phyloP scores from a whole-genome alignment of 2,113 vertebrate genomes.

The Elaphurus davidianus region DNA sequence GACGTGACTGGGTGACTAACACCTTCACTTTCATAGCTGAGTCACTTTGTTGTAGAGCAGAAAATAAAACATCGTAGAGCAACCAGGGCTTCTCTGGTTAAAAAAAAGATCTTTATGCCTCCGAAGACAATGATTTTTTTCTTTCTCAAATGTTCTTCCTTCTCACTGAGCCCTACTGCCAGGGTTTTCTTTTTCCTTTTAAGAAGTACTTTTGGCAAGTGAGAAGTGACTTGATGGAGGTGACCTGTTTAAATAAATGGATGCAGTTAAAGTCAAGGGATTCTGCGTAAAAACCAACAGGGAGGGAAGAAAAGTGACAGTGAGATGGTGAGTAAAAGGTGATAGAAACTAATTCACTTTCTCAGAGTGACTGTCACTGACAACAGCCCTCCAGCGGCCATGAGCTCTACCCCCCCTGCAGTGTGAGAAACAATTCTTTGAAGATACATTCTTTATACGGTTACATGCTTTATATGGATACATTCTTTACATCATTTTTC shows the following conservation, averaged over 20 bases:
- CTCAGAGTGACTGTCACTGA: background rate
- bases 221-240: background rate
- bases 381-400: background rate
- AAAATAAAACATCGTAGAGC: background rate
- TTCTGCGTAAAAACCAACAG: background rate
- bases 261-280: background rate
- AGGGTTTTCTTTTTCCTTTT: background rate
- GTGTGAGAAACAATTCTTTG: background rate
- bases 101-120: background rate
- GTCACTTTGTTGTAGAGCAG: background rate
- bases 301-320: too few species aligned
- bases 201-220: background rate
- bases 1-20: background rate
- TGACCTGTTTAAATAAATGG: background rate
- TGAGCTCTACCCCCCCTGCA: background rate
- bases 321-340: background rate
- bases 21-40: background rate
- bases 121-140: background rate
- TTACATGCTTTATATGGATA: accelerated
- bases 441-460: accelerated
- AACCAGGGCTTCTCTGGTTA: background rate
- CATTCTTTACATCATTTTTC: background rate
- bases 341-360: background rate
- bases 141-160: background rate
- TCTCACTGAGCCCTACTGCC: background rate